These are phyloP conservation scores for Meteorus cinctellus DNA, from an alignment of 2,888 invertebrate genomes.

Conservation along the genomic window DNA sequence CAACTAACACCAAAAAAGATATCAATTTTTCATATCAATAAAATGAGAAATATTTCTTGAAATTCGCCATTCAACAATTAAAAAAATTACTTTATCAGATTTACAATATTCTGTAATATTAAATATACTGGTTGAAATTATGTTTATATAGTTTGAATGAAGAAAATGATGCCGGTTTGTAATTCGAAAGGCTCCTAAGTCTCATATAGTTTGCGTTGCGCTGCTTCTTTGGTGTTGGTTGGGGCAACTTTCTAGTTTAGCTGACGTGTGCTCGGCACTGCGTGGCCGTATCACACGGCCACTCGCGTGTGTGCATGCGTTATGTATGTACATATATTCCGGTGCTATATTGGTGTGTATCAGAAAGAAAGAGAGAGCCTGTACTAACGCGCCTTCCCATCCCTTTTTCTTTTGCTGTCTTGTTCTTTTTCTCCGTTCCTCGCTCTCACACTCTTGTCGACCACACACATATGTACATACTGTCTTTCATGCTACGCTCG, in stretches of 20 bases:
- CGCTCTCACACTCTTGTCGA: conserved; percentile 30
- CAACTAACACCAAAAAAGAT: not conserved
- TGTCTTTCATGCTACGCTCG: conserved; percentile 44
- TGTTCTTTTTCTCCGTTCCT: conserved; percentile 41
- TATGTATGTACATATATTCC: conserved; percentile 30
- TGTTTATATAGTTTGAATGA: not conserved
- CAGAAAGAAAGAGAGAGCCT: conserved; percentile 48
- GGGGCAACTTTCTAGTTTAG: conserved; percentile 73
- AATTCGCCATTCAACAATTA: not conserved
- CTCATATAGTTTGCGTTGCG: conserved; percentile 52
- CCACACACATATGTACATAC: conserved; percentile 27
- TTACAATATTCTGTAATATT: not conserved
- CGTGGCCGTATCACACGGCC: conserved; percentile 42
- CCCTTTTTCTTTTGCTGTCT: conserved; percentile 42
- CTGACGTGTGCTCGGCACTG: conserved; percentile 61
- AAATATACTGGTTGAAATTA: not conserved
- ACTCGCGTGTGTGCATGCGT: conserved; percentile 24
- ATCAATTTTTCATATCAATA: not conserved
- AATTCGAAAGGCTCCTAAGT: conserved; percentile 71
- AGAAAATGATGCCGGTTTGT: conserved; percentile 56
- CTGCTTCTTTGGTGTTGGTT: conserved; percentile 66
- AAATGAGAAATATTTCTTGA: not conserved
- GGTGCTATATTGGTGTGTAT: conserved; percentile 41
- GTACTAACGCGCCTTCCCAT: conserved; percentile 42
- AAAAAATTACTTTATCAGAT: not conserved